Evolutionary conservation across 2,113 vertebrate species (phyloP).

Genomic region (Strix aluco): DNA sequence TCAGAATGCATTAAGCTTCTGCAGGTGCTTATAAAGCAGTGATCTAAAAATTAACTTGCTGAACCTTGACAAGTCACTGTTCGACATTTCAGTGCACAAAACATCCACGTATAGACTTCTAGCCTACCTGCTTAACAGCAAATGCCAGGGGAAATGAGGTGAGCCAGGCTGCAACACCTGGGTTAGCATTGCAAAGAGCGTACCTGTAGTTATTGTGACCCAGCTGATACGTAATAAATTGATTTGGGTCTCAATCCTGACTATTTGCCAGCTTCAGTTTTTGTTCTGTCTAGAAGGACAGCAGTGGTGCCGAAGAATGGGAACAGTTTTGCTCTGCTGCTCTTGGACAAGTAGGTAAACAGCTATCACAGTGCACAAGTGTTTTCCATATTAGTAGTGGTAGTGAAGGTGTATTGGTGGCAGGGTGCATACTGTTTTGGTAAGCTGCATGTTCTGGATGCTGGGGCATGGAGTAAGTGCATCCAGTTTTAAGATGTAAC

Average conservation of each 20-base stretch:
- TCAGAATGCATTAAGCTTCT: neutral
- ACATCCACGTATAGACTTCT: rapidly evolving
- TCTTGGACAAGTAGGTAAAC: neutral
- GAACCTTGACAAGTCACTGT: neutral
- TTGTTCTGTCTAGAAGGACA: neutral
- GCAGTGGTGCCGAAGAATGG: neutral
- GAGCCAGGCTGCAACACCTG: neutral
- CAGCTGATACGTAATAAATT: neutral
- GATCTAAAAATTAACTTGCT: neutral
- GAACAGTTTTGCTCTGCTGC: neutral
- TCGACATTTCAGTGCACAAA: neutral
- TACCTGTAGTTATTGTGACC: neutral
- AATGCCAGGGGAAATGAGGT: neutral
- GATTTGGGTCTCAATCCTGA: neutral
- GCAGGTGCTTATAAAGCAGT: neutral
- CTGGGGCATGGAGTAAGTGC: neutral
- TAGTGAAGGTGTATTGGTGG: neutral
- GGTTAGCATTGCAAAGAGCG: neutral
- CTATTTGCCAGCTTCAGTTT: neutral
- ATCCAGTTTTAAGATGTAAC: neutral
- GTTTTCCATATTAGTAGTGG: neutral
- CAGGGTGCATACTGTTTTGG: neutral
- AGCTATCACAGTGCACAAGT: neutral
- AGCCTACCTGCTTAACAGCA: neutral
- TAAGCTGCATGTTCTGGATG: neutral